phyloP scores from a whole-genome alignment of 2,113 vertebrate species.

The Cyprinus carpio region DNA sequence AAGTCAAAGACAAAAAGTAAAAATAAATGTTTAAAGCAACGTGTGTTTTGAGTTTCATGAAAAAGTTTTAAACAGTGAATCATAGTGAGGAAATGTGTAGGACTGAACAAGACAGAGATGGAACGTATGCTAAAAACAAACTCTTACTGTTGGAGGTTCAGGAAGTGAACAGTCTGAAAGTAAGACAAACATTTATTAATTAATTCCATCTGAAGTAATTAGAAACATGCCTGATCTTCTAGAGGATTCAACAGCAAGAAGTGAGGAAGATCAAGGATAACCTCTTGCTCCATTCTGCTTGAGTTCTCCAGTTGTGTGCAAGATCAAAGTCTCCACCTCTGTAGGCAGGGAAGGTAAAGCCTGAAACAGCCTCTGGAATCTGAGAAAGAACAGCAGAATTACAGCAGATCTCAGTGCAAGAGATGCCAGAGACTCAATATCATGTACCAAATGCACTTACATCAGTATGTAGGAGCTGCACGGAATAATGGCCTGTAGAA shows the following conservation, averaged over 20 bases:
- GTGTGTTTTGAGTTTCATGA: no score
- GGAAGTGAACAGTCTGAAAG: no score
- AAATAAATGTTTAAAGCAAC: no score
- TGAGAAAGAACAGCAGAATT: background rate
- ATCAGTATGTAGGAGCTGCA: conserved; percentile 32
- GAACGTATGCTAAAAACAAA: no score
- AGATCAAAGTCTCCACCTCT: background rate
- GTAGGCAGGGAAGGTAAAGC: background rate
- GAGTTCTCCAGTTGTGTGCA: background rate
- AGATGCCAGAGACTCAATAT: background rate
- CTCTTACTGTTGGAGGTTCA: no score
- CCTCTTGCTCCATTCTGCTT: background rate
- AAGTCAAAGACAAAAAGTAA: no score
- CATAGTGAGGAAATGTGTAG: no score
- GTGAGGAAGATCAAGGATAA: background rate
- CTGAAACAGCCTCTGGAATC: background rate
- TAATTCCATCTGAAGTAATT: no score
- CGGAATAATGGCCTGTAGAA: background rate
- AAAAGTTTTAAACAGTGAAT: no score
- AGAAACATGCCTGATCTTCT: background rate
- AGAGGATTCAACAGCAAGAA: background rate
- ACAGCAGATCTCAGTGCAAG: background rate
- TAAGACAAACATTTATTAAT: no score
- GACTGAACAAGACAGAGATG: no score
- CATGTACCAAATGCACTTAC: conserved; percentile 1